phyloP scores from a whole-genome alignment of 2,797 vertebrate species.

The Diplodus sargus region DNA sequence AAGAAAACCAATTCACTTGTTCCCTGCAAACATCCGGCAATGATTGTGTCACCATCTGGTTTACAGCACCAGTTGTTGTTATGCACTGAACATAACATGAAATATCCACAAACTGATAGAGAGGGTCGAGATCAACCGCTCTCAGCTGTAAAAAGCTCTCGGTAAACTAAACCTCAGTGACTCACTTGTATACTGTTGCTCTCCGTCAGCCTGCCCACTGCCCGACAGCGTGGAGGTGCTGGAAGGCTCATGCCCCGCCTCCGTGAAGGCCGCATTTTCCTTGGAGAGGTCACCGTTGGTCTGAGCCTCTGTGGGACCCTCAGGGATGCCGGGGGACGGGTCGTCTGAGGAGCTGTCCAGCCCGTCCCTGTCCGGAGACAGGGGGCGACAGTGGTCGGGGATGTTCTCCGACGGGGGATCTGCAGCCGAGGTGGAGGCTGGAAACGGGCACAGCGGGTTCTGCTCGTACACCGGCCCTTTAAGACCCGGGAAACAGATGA shows the following conservation, averaged over 20 bases:
- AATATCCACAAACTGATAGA: no score
- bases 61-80: no score
- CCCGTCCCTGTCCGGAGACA: conserved; percentile 85
- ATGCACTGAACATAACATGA: no score
- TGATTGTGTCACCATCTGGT: no score
- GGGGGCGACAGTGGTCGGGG: conserved; percentile 80
- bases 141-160: no score
- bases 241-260: conserved; percentile 30
- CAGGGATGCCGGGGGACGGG: conserved; percentile 76
- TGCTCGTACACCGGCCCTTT: conserved; percentile 86
- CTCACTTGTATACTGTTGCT: conserved; percentile 78
- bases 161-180: background rate
- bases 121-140: no score
- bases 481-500: conserved; percentile 97
- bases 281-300: conserved; percentile 37
- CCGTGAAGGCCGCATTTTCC: conserved; percentile 29
- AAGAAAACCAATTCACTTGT: no score
- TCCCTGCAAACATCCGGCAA: no score
- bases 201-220: conserved; percentile 76
- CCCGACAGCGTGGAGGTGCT: conserved; percentile 56
- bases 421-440: conserved; percentile 71
- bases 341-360: conserved; percentile 78
- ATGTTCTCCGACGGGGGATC: conserved; percentile 58
- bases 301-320: conserved; percentile 77
- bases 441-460: conserved; percentile 85